Percentiles rank a stretch among this genome's conserved stretches.
phyloP scores from a whole-genome alignment of 2,888 invertebrate genomes.

The Ligdia adustata region DNA sequence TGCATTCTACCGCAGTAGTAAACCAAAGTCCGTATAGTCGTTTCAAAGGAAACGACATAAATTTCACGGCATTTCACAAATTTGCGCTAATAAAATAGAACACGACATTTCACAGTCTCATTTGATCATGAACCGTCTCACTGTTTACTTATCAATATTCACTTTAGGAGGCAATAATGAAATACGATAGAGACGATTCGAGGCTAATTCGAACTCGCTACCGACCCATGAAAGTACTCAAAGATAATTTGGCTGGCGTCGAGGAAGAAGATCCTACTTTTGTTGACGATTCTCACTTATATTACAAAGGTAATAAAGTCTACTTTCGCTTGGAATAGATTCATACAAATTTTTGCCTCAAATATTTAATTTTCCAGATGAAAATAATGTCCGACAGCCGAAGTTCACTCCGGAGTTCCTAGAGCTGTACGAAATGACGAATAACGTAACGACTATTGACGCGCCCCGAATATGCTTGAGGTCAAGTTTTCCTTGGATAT shows the following conservation, averaged over 20 bases:
- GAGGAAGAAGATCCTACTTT: conserved; percentile 73
- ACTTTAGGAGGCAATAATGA: conserved; percentile 65
- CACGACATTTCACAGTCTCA: conserved; percentile 26
- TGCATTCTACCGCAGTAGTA: too few species aligned
- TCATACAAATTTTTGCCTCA: conserved; percentile 21
- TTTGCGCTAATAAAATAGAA: conserved; percentile 11
- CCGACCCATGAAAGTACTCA: conserved; percentile 76
- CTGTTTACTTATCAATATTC: conserved; percentile 39
- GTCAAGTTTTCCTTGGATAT: conserved; percentile 76
- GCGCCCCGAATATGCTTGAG: conserved; percentile 67
- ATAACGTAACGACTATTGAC: conserved; percentile 71
- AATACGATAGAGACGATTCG: conserved; percentile 70
- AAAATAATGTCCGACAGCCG: conserved; percentile 62
- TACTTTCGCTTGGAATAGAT: conserved; percentile 17
- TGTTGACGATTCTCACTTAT: conserved; percentile 75
- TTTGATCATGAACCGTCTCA: conserved; percentile 23
- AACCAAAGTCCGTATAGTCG: too few species aligned
- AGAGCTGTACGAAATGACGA: conserved; percentile 65
- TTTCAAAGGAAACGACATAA: too few species aligned
- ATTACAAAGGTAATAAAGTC: conserved; percentile 64
- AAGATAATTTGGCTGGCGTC: conserved; percentile 68
- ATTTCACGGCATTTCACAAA: too few species aligned
- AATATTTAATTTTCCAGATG: conserved; percentile 55
- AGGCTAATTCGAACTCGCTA: conserved; percentile 74
- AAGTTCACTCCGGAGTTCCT: conserved; percentile 71